Evolutionary conservation across 2,888 invertebrate genomes (phyloP).

Genomic region (Dioctria rufipes): DNA sequence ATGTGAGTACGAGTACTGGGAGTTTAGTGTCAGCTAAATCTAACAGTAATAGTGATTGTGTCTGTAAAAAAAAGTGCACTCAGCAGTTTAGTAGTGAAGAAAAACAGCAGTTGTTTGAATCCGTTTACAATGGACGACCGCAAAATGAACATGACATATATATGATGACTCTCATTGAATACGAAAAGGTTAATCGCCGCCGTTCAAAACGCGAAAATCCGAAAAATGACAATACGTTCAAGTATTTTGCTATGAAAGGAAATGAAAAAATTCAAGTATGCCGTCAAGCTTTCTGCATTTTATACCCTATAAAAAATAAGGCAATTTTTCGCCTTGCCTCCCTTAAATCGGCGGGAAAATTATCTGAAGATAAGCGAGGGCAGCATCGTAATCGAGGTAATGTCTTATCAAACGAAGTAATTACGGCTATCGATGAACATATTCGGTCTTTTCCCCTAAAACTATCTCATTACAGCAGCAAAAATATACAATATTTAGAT

Average conservation of each 20-base stretch:
- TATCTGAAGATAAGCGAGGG: too few species aligned
- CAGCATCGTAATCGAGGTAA: too few species aligned
- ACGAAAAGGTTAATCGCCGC: neutral
- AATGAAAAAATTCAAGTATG: neutral
- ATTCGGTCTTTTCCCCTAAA: too few species aligned
- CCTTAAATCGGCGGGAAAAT: neutral
- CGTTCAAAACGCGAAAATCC: conserved; percentile 6
- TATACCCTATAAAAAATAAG: conserved; percentile 6
- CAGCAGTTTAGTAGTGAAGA: neutral
- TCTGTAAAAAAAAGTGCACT: conserved; percentile 11
- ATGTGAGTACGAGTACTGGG: too few species aligned
- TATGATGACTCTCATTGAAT: conserved; percentile 10
- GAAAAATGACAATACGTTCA: neutral
- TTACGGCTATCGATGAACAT: too few species aligned
- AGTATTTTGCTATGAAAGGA: conserved; percentile 3
- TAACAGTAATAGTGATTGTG: conserved; percentile 4
- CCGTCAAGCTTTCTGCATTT: conserved; percentile 6
- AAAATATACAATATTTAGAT: too few species aligned
- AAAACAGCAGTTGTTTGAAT: neutral
- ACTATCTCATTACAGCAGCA: too few species aligned
- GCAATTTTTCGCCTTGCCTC: conserved; percentile 6
- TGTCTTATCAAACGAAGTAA: too few species aligned
- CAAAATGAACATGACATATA: conserved; percentile 10
- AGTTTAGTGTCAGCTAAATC: too few species aligned
- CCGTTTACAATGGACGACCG: neutral